Base-by-base conservation (phyloP, 2,888 invertebrate species). In the Xylophagus ater region DNA sequence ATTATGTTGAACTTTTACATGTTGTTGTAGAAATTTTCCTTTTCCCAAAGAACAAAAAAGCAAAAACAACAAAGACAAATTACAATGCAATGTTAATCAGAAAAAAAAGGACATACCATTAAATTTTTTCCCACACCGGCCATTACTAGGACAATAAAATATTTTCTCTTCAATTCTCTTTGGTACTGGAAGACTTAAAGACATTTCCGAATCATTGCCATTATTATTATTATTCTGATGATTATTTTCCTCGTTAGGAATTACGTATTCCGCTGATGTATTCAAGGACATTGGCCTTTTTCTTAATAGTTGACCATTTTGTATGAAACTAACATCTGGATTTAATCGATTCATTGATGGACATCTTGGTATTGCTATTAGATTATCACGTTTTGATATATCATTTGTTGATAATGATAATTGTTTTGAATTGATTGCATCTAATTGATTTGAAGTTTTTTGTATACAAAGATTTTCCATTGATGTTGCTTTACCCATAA, bases 401-500 rank as follows among this genome's bases (percentile, higher is more conserved):
- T 69, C 68, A 49, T 62, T 65, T 21, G 66, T 60, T 26, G 69
- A 66, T 46, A 66, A 53, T 41, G 69, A 67, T 36, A 54, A 47
- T 47, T 52, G 51, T 54, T 66, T 66, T 19, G 56, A 52, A 46
- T 58, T 60, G 28, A 60, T 49, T n/a, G 38, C 46, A 33, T 49
- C 26, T 28, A 41, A 41, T 45, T 40, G 33, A 46, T 47, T 44
- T 42, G 54, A 51, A 29, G 50, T 47, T 21, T 42, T 40, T 17
- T 42, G 40, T 15, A 31, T 42, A 12, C 31, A 42, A 21, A 71
- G 59, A 55, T 69, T 70, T 45, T 71, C 70, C 46, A 65, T 63
- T 4, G 70, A 69, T 21, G 61, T 60, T n/a, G 70, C 58, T 53
- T 67, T 70, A 13, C 65, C 63, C 38, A 67, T 58, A 34, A 70